These are phyloP conservation scores for Diarsia dahlii DNA, from an alignment of 2,888 invertebrate species.

Conservation along the genomic window DNA sequence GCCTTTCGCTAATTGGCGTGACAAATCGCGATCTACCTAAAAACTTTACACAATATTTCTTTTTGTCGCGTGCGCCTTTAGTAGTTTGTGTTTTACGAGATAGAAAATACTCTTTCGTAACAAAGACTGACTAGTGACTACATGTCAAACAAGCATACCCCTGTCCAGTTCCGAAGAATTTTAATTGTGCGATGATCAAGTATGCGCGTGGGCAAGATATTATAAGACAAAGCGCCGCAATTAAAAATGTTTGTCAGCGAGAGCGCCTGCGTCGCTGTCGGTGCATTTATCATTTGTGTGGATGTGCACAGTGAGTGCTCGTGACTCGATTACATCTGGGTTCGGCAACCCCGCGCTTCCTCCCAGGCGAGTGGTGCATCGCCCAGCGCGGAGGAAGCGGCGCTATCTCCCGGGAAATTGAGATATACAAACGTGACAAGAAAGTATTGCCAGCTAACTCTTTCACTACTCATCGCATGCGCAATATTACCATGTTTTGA, in stretches of 20 bases:
- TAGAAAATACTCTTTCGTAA: slow-evolving; percentile 54
- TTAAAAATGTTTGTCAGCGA: slow-evolving; percentile 7
- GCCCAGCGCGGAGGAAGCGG: slow-evolving; percentile 46
- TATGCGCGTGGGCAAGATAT: neutral
- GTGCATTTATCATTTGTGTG: slow-evolving; percentile 26
- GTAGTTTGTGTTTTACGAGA: slow-evolving; percentile 45
- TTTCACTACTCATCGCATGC: slow-evolving; percentile 37
- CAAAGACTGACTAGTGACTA: slow-evolving; percentile 4
- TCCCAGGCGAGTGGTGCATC: slow-evolving; percentile 41
- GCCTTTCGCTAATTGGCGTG: slow-evolving; percentile 55
- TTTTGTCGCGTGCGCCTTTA: slow-evolving; percentile 58
- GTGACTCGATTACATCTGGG: slow-evolving; percentile 67
- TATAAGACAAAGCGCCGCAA: slow-evolving; percentile 17
- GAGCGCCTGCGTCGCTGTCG: neutral
- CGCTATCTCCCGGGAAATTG: slow-evolving; percentile 55
- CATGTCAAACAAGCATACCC: slow-evolving; percentile 23
- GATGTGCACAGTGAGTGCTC: slow-evolving; percentile 46
- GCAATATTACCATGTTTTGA: slow-evolving; percentile 50
- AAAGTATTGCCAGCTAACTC: slow-evolving; percentile 45
- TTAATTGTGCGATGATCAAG: slow-evolving; percentile 42
- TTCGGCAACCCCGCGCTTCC: slow-evolving; percentile 69
- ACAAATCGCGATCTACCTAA: slow-evolving; percentile 47
- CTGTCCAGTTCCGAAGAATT: slow-evolving; percentile 24
- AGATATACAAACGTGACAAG: slow-evolving; percentile 61
- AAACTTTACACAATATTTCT: slow-evolving; percentile 57